Evolutionary conservation across 2,113 vertebrate genomes (phyloP).

Genomic region (Peromyscus maniculatus): DNA sequence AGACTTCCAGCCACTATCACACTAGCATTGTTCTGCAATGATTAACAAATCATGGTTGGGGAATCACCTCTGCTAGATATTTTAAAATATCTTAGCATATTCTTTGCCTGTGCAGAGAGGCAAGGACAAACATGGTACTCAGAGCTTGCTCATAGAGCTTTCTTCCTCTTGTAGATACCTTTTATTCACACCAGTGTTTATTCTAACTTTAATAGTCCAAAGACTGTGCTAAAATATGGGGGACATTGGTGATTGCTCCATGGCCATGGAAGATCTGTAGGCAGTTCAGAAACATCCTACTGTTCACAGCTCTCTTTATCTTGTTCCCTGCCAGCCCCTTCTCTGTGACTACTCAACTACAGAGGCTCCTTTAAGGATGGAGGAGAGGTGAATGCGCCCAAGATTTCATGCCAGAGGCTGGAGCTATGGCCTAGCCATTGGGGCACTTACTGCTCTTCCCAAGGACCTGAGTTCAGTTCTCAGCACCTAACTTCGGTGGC

Average conservation of each 20-base stretch:
- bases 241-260: neutral
- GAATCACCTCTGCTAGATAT: neutral
- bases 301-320: neutral
- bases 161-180: neutral
- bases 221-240: slow-evolving; percentile 37
- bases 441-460: neutral
- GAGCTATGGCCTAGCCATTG: neutral
- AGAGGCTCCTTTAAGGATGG: slow-evolving; percentile 21
- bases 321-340: neutral
- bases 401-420: neutral
- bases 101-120: slow-evolving; percentile 4
- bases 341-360: neutral
- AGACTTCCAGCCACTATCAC: neutral
- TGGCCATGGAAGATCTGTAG: slow-evolving; percentile 28
- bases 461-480: neutral
- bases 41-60: neutral
- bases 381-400: neutral
- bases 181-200: slow-evolving; percentile 46
- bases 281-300: neutral
- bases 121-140: slow-evolving; percentile 33
- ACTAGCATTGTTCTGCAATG: neutral
- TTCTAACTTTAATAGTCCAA: slow-evolving; percentile 41
- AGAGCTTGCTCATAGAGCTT: neutral
- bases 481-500: too few species aligned
- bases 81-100: neutral